A percentile compares a stretch with the other conserved stretches of the same genome.
phyloP scores from a whole-genome alignment of 2,797 vertebrate species.

The Melanotaenia parkinsoni region DNA sequence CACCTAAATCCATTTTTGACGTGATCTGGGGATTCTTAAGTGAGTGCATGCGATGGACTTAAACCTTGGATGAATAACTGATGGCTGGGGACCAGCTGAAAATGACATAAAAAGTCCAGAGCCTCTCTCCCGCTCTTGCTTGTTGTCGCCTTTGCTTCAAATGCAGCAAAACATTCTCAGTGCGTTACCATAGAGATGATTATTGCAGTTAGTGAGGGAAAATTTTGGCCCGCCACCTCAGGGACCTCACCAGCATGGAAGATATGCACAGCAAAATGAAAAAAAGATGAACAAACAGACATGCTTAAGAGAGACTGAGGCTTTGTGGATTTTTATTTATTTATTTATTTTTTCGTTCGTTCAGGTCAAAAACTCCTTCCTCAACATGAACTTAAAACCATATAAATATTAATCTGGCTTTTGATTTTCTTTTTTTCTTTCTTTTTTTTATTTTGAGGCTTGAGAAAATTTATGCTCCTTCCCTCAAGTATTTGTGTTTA shows the following conservation, averaged over 20 bases:
- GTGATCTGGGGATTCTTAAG: slow-evolving; percentile 60
- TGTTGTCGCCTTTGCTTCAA: slow-evolving; percentile 59
- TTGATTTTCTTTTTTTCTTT: slow-evolving; percentile 4
- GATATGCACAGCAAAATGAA: slow-evolving; percentile 47
- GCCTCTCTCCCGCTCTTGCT: slow-evolving; percentile 15
- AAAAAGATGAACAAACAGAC: slow-evolving; percentile 41
- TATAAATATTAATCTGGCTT: slow-evolving; percentile 38
- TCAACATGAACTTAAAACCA: slow-evolving; percentile 24
- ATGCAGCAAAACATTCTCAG: slow-evolving; percentile 62
- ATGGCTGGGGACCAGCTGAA: slow-evolving; percentile 64
- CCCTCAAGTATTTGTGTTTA: slow-evolving; percentile 29
- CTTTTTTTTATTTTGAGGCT: background rate
- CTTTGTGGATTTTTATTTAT: background rate
- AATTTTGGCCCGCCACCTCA: slow-evolving; percentile 63
- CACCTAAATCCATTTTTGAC: slow-evolving; percentile 62
- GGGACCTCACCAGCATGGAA: slow-evolving; percentile 49
- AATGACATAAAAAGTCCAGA: slow-evolving; percentile 63
- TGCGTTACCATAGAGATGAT: slow-evolving; percentile 72
- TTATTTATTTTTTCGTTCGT: slow-evolving; percentile 15
- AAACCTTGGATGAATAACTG: slow-evolving; percentile 70
- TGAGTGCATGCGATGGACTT: slow-evolving; percentile 65
- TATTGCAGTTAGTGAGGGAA: slow-evolving; percentile 67
- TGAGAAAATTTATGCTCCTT: slow-evolving; percentile 10
- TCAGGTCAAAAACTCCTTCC: slow-evolving; percentile 30
- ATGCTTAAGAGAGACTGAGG: slow-evolving; percentile 14